Base-by-base conservation (phyloP, 2,113 vertebrate species). In the Numida meleagris region DNA sequence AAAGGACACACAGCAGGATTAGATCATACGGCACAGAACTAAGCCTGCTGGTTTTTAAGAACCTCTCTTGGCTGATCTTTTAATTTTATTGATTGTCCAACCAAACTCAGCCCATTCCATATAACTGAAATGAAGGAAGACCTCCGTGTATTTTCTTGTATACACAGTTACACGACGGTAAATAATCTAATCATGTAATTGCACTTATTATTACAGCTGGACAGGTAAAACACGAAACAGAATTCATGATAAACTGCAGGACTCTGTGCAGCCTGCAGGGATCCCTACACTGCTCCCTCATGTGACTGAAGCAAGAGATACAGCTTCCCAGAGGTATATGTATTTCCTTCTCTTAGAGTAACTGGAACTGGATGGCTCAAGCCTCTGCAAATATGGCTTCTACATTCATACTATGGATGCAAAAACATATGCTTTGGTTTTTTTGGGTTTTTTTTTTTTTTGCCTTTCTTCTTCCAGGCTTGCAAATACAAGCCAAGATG, bases 231-330 rank as follows among this genome's bases (percentile, higher is more conserved):
- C 20, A 20, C 1, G 10, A 1, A 42, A 53, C 14, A 51, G n/a
- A 72, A 76, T 24, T 31, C 2, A 66, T 42, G 3, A 34, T 12
- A 58, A 25, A 24, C 46, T 42, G 46, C 51, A 48, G 38, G 11
- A 31, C 45, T 20, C 14, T n/a, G 19, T 0, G 1, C 70, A 61
- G 45, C 33, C 33, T 57, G 40, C 5, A 67, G 36, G 77, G 18
- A 65, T 61, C 20, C 42, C 58, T 42, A 50, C 15, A 13, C 16
- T n/a, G 36, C 25, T 63, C 5, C 11, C 25, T 62, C 40, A 4
- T 21, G 31, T 0, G 2, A 72, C 0, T 36, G 55, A 23, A 72
- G 29, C 11, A 36, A 70, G 43, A 66, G 16, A 29, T 3, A 24
- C 0, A 58, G 2, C 17, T 29, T 59, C 58, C 33, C 17, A 75